Evolutionary conservation across 2,113 vertebrate genomes (phyloP), one percentile per base, ranked within the genome.

Genomic region (Solea solea): DNA sequence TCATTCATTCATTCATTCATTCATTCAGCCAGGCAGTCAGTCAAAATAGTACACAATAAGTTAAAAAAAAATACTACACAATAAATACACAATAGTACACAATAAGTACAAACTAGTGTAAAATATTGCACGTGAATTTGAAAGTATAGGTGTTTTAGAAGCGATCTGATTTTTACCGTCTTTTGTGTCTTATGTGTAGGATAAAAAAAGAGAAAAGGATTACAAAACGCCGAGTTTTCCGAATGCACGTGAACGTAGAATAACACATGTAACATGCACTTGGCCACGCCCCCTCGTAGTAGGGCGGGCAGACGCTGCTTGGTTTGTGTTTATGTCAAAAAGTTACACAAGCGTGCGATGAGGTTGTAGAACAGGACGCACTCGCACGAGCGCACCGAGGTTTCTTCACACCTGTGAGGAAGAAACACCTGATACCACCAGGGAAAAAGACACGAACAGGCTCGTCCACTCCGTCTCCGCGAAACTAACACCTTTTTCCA

Each of bases 281-380:
- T 64, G 69, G 72, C 80, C 86, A 2, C 86, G 76, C 91, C 83
- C 67, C 79, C 70, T 85, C 5, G 12, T 91, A 90, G 91, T 89
- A 88, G 91, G 93, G 89, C 81, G 83, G 91, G 66, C 72, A 70
- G 64, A 57, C 0, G 54, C 45, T 21, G 81, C 85, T 89, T 72
- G 74, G 76, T 67, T 58, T 75, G 14, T 78, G 60, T 85, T 74
- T 78, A 82, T 88, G 86, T 85, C 54, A 80, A 76, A 88, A 91
- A 92, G 90, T 93, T 94, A 91, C 91, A 93, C 91, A 93, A 93
- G 86, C 86, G 4, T 41, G 25, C 1, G 12, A 11, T 34, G 59
- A 52, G 69, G 62, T 85, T 86, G 67, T 78, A 69, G 74, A 81
- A 85, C 42, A 58, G 65, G 59, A 12, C 50, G 25, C 45, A 84